Evolutionary conservation across 37 sponge, comb jelly and placozoan species (phyloP), one percentile per base, ranked within the genome.

Genomic region (Beroe forskalii): DNA sequence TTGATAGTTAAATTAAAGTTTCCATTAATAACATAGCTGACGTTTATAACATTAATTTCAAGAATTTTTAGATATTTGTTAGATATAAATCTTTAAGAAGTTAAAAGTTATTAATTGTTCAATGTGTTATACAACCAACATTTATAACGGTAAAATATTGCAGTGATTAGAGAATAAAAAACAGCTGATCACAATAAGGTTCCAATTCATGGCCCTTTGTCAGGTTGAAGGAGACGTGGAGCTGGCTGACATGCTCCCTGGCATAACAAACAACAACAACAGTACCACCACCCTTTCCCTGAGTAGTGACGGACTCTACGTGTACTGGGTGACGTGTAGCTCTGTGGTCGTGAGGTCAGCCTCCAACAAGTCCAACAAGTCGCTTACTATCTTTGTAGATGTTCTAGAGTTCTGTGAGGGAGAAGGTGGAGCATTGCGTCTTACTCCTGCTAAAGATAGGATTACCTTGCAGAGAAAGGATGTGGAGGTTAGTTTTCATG

Each of bases 291-390:
- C 93, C 23, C 40, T 94, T 27, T 75, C 92, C 40, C 61, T 95
- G 40, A 67, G 89, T 40, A 92, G 93, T 90, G 96, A 95, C 69
- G 96, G 96, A 12, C 90, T 76, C 32, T 63, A 61, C 33, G 36
- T 95, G 41, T 94, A 92, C 92, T 95, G 96, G 96, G 40, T 80
- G 20, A 80, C 86, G 0, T 80, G 86, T 23, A 33, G 38, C 48
- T 80, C 86, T 23, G 86, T 80, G 25, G 86, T 80, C 24, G 86
- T 80, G 12, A 35, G 55, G 48, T 80, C 86, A 4, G 86, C 38
- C 27, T 38, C 86, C 48, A 44, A 23, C 86, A 80, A 80, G 48
- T 80, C 86, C 37, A 80, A 44, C 55, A 80, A 80, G 20, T 80
- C 86, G 12, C 86, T 80, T 27, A 80, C 86, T 4, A 80, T 80